Conservation (phyloP, 2,797 vertebrate species). For the Choloepus didactylus region DNA sequence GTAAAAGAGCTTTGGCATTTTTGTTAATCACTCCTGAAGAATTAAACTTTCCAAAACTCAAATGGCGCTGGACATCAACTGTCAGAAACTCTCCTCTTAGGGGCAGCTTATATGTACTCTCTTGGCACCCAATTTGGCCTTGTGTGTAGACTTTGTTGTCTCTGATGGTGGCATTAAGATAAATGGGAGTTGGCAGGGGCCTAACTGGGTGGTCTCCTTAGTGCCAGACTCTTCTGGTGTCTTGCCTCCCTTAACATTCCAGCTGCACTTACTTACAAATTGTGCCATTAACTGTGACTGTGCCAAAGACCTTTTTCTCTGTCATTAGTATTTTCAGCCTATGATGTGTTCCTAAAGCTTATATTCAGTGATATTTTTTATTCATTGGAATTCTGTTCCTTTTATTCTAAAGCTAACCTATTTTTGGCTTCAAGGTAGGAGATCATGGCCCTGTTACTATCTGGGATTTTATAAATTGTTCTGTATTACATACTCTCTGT, state of each 20-base stretch:
- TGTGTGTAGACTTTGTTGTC: not conserved
- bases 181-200: not conserved
- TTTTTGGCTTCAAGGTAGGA: not conserved
- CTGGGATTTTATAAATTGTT: slow-evolving; percentile 36
- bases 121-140: not conserved
- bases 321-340: slow-evolving; percentile 10
- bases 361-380: not conserved
- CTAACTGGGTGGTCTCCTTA: not conserved
- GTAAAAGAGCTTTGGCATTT: not conserved
- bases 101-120: not conserved
- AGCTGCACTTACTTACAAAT: not conserved
- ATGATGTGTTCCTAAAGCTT: not conserved
- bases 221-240: not conserved
- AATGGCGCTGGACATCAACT: not conserved
- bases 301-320: not conserved
- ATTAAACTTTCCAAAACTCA: not conserved
- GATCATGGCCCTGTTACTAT: not conserved
- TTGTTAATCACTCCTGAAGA: not conserved
- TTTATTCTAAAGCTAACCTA: not conserved
- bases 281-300: not conserved
- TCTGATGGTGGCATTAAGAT: not conserved
- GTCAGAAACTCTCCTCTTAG: not conserved
- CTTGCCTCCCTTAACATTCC: not conserved
- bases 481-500: not conserved
- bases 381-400: not conserved